phyloP scores from a whole-genome alignment of 2,797 vertebrate species.

The Zenarchopterus dispar region DNA sequence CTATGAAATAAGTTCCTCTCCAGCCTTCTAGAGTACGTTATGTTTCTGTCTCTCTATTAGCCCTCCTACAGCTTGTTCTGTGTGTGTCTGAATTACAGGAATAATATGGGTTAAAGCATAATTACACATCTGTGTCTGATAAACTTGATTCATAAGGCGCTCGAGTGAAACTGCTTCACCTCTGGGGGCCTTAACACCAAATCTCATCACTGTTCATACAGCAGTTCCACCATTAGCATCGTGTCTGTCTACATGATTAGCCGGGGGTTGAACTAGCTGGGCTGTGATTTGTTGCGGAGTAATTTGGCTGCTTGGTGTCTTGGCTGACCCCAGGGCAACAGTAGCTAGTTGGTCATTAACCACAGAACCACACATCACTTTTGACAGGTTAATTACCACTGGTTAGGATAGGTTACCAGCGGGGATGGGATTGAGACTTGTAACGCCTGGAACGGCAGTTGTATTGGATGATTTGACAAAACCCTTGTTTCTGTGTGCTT shows the following conservation, averaged over 20 bases:
- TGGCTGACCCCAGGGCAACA: slow-evolving; percentile 62
- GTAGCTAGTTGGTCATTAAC: slow-evolving; percentile 73
- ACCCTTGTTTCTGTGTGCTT: slow-evolving; percentile 20
- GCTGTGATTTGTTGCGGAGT: slow-evolving; percentile 69
- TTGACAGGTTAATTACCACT: slow-evolving; percentile 76
- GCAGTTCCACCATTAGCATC: slow-evolving; percentile 57
- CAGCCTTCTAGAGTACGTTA: slow-evolving; percentile 14
- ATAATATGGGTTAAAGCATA: slow-evolving; percentile 63
- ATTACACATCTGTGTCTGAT: slow-evolving; percentile 72
- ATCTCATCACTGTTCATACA: slow-evolving; percentile 58
- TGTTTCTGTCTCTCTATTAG: slow-evolving; percentile 8
- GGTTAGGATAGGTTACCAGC: slow-evolving; percentile 67
- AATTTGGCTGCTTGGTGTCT: slow-evolving; percentile 67
- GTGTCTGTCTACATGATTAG: slow-evolving; percentile 69
- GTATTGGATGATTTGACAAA: slow-evolving; percentile 35
- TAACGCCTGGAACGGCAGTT: slow-evolving; percentile 19
- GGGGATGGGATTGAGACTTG: slow-evolving; percentile 13
- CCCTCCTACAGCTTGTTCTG: slow-evolving; percentile 15
- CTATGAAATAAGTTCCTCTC: slow-evolving; percentile 6
- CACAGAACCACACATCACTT: slow-evolving; percentile 43
- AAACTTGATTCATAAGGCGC: slow-evolving; percentile 67
- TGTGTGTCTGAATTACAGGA: slow-evolving; percentile 55
- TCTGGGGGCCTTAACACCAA: slow-evolving; percentile 58
- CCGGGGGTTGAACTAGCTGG: slow-evolving; percentile 58
- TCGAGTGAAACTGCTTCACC: slow-evolving; percentile 51